Evolutionary conservation across 2,888 invertebrate genomes (phyloP).

Genomic region (Sarcophaga caerulescens): DNA sequence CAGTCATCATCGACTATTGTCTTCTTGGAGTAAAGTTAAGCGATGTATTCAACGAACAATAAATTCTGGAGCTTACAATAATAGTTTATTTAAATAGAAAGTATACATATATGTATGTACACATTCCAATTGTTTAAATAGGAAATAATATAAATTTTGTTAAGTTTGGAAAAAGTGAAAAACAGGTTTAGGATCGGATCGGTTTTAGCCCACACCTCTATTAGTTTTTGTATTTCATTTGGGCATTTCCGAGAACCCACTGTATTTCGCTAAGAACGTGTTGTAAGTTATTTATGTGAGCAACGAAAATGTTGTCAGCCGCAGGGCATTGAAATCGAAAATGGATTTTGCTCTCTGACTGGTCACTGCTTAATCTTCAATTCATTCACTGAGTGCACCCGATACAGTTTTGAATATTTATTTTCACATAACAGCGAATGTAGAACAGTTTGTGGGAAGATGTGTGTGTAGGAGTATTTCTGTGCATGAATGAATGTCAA

Average conservation of each 20-base stretch:
- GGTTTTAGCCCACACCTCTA: too few relatives aligned
- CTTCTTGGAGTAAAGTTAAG: slow-evolving; percentile 26
- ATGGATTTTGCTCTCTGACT: slow-evolving; percentile 55
- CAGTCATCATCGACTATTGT: slow-evolving; percentile 32
- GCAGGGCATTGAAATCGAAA: slow-evolving; percentile 53
- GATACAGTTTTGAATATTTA: slow-evolving; percentile 76
- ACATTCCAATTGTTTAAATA: too few relatives aligned
- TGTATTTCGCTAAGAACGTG: not conserved
- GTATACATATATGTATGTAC: too few relatives aligned
- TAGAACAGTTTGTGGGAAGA: not conserved
- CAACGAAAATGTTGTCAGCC: slow-evolving; percentile 51
- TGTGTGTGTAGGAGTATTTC: not conserved
- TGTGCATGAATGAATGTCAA: slow-evolving; percentile 40
- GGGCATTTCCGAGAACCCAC: too few relatives aligned
- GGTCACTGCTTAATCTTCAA: slow-evolving; percentile 42
- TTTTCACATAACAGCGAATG: slow-evolving; percentile 70
- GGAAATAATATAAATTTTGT: too few relatives aligned
- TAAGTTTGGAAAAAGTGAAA: too few relatives aligned
- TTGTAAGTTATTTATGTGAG: not conserved
- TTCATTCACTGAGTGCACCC: slow-evolving; percentile 37
- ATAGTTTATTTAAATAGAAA: too few relatives aligned
- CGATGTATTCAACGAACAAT: not conserved
- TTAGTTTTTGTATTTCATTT: too few relatives aligned
- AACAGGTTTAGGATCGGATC: too few relatives aligned
- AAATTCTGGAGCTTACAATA: too few relatives aligned